A percentile compares a stretch with the other conserved stretches of the same genome.
Evolutionary conservation across 2,113 vertebrate genomes (phyloP).

Genomic region (Sterrhoptilus dennistouni): DNA sequence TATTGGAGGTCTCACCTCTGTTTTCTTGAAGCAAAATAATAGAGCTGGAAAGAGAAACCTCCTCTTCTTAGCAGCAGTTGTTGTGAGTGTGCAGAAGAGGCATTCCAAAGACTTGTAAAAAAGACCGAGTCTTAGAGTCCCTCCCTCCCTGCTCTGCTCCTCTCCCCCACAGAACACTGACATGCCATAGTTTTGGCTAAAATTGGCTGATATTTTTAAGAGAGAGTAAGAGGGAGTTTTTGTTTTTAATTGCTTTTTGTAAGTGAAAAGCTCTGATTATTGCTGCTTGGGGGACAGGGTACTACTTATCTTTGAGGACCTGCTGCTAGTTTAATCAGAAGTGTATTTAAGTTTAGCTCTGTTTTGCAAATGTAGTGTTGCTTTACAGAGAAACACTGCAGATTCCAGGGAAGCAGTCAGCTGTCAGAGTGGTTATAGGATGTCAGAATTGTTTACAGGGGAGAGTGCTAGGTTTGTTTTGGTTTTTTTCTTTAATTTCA

Average conservation of each 20-base stretch:
- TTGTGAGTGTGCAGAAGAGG: neutral
- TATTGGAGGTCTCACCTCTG: neutral
- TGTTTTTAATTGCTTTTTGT: neutral
- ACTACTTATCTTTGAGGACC: neutral
- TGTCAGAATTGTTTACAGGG: neutral
- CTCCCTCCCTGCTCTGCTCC: neutral
- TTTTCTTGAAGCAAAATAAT: neutral
- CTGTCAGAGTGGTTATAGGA: neutral
- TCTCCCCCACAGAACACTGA: rapidly evolving
- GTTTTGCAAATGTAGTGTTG: neutral
- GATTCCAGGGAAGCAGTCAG: neutral
- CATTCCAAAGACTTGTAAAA: neutral
- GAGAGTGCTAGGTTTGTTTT: neutral
- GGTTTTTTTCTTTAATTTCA: neutral
- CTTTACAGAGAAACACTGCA: neutral
- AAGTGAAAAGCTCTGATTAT: neutral
- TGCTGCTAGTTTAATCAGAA: neutral
- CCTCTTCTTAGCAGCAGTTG: neutral
- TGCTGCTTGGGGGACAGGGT: neutral
- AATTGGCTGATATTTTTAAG: neutral
- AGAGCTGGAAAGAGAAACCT: neutral
- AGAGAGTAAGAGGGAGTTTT: neutral
- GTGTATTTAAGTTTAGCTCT: neutral
- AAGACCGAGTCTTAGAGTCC: neutral
- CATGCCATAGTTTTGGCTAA: neutral